phyloP scores from a whole-genome alignment of 2,113 vertebrate species.

The Emberiza fucata region DNA sequence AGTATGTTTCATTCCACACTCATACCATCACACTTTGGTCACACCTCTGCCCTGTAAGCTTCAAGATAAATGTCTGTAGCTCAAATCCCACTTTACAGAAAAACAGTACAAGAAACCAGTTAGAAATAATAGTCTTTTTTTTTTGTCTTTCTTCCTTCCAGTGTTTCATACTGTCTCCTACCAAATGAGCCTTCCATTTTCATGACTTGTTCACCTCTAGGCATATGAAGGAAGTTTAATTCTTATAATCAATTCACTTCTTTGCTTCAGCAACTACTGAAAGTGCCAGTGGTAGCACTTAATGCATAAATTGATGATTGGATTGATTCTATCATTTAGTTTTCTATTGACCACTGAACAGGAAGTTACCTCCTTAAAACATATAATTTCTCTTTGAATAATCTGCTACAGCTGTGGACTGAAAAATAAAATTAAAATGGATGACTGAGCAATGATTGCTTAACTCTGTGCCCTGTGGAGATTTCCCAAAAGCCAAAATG shows the following conservation, averaged over 20 bases:
- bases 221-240: neutral
- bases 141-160: neutral
- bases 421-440: neutral
- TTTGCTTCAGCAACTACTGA: neutral
- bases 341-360: neutral
- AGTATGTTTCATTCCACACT: neutral
- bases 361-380: neutral
- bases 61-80: neutral
- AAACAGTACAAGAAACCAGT: neutral
- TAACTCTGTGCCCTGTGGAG: neutral
- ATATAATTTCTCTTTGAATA: neutral
- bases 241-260: neutral
- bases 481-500: neutral
- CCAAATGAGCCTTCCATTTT: neutral
- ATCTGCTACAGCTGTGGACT: neutral
- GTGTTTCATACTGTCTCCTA: neutral
- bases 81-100: neutral
- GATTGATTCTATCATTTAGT: neutral
- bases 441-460: neutral
- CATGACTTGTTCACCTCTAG: neutral
- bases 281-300: neutral
- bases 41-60: neutral
- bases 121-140: neutral
- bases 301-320: neutral
- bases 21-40: neutral